Conservation (phyloP, 2,797 vertebrate species). For the Peromyscus nudipes region DNA sequence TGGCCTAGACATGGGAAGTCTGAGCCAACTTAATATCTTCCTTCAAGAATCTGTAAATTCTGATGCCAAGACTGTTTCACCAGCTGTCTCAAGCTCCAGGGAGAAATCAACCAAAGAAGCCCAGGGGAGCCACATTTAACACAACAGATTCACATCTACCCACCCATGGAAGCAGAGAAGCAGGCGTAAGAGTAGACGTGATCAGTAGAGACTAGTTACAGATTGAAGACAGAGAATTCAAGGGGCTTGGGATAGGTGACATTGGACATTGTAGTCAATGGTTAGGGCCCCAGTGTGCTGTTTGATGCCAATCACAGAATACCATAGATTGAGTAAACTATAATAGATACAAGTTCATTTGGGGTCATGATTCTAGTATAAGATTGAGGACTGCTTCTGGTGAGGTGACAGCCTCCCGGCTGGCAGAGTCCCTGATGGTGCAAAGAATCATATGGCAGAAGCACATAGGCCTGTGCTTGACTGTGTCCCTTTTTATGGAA, state of each 20-base stretch:
- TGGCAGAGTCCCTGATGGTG: neutral
- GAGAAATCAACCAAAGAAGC: constrained; percentile 13
- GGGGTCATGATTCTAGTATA: neutral
- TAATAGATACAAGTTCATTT: neutral
- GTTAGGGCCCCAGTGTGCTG: neutral
- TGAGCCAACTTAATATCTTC: constrained; percentile 67
- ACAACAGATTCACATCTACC: neutral
- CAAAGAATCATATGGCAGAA: neutral
- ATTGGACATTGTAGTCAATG: neutral
- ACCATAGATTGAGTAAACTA: neutral
- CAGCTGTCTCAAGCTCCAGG: neutral
- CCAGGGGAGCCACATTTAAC: neutral
- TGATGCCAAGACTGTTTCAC: constrained; percentile 25
- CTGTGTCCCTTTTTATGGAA: neutral
- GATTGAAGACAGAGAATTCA: rapidly evolving
- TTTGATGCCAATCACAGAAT: neutral
- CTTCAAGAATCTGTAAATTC: constrained; percentile 53
- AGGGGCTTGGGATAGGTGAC: neutral
- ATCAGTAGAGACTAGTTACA: neutral
- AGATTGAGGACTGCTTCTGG: neutral
- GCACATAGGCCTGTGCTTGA: neutral
- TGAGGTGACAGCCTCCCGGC: neutral
- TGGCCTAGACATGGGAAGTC: constrained; percentile 50
- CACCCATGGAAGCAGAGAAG: neutral
- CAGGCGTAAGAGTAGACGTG: rapidly evolving